Evolutionary conservation across 2,888 invertebrate species (phyloP), one percentile per base, ranked within the genome.

Genomic region (Eulithis prunata): DNA sequence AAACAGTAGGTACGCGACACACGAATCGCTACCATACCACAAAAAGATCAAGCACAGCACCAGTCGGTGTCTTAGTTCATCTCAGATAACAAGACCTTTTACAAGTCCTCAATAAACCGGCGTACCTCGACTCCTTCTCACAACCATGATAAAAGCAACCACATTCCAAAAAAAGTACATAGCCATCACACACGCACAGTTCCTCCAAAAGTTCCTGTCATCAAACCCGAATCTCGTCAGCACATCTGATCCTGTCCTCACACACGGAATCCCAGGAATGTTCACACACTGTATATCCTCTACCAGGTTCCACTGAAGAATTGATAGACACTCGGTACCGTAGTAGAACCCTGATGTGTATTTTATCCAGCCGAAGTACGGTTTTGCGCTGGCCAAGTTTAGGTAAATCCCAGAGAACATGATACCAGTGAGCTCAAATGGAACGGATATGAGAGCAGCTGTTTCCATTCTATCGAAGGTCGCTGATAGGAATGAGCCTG

Each of bases 301-400:
- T 4, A 96, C 93, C 68, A 94, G 86, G 57, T 90, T 87, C 96
- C 96, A 96, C 75, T 95, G 96, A 3, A 94, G 86, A 59, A 95
- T 94, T 28, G 96, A 95, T n/a, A 96, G 86, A 1, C 95, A 95
- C 78, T 96, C 96, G 41, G 95, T 94, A 2, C 95, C 94, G 76
- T 95, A 96, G 81, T 95, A 96, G 81, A 96, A 96, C 4, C 95
- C 94, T 0, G 96, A 96, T 0, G 95, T 76, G 77, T 95, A 96
- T 75, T 95, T 95, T 0, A 96, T 74, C 91, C 95, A 94, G 41
- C 88, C 84, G 58, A 94, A 82, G 71, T 90, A 87, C 4, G 87
- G 80, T 0, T 95, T 94, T 43, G 95, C 85, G 51, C 94, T 91
- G 57, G 93, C 92, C 12, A 96, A 85, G 83, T 95, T 96, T 63